Evolutionary conservation across 2,797 vertebrate species (phyloP), one percentile per base, ranked within the genome.

Genomic region (Ptychadena robeensis): DNA sequence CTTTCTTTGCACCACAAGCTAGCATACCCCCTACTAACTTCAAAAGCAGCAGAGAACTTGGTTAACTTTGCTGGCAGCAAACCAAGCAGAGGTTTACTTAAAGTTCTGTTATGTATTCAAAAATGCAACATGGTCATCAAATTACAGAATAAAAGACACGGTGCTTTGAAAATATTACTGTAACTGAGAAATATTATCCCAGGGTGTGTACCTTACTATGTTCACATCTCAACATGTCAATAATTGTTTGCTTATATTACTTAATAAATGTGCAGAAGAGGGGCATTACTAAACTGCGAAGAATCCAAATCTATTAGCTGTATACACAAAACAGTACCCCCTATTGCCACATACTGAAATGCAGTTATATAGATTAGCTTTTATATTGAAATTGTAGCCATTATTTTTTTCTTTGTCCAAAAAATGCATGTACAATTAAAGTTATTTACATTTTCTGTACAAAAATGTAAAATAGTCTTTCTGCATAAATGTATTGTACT

Each of bases 11-110:
- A 94, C 93, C 93, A 93, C 90, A 89, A 96, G 96, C 94, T 91
- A 92, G 94, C 91, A 94, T 93, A 93, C 96, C 95, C 96, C 97
- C 97, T 91, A 96, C 97, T 91, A 95, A 96, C 97, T 96, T 99
- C 97, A 99, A 99, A 99, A 95, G 93, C 94, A 86, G 83, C 48
- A 85, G 90, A 95, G 95, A 94, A 94, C 95, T 95, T 95, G 93
- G 95, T 94, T 95, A 95, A 94, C 93, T 90, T 93, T 93, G 92
- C 95, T 97, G 97, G 96, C 96, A 95, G 93, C 91, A 93, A 93
- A 95, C 94, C 96, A 96, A 94, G 93, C 92, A 92, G 93, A 91
- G 93, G 94, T 95, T 93, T 92, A 91, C 91, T 95, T 96, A 94
- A 59, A 92, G 94, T 94, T 95, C 94, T 91, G 82, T 93, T 90